Conservation (phyloP, 2,113 vertebrate species). For the Cyphomyrus discorhynchus region DNA sequence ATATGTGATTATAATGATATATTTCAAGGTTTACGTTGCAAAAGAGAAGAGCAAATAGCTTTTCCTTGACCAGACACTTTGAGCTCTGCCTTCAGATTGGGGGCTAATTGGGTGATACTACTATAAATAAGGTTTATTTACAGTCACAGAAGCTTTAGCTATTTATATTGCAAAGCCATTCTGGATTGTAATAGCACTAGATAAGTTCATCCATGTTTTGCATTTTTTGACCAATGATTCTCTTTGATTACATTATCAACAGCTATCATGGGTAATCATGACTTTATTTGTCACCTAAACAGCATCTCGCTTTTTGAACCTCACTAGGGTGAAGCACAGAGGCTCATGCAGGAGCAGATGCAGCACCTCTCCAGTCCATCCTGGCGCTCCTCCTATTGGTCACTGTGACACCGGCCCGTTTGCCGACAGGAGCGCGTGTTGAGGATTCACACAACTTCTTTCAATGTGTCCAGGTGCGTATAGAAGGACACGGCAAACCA, state of each 20-base stretch:
- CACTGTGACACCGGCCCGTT: background rate
- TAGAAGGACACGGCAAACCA: background rate
- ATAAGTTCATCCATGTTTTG: background rate
- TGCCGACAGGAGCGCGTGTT: background rate
- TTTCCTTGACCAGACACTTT: background rate
- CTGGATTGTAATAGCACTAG: background rate
- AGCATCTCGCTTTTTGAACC: background rate
- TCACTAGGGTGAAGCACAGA: background rate
- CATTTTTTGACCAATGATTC: background rate
- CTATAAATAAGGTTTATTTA: background rate
- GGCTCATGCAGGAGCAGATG: background rate
- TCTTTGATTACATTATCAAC: background rate
- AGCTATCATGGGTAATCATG: background rate
- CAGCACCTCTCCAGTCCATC: background rate
- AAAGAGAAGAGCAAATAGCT: background rate
- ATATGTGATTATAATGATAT: background rate
- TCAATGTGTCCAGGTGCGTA: background rate
- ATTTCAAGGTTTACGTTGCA: background rate
- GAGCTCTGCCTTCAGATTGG: background rate
- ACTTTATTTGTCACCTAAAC: background rate
- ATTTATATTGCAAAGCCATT: background rate
- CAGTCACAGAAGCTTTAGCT: background rate
- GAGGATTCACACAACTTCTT: background rate
- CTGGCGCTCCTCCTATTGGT: background rate
- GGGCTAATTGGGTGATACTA: background rate